Conservation (phyloP, 2,797 vertebrate genomes). For the Ctenosaura bakeri region DNA sequence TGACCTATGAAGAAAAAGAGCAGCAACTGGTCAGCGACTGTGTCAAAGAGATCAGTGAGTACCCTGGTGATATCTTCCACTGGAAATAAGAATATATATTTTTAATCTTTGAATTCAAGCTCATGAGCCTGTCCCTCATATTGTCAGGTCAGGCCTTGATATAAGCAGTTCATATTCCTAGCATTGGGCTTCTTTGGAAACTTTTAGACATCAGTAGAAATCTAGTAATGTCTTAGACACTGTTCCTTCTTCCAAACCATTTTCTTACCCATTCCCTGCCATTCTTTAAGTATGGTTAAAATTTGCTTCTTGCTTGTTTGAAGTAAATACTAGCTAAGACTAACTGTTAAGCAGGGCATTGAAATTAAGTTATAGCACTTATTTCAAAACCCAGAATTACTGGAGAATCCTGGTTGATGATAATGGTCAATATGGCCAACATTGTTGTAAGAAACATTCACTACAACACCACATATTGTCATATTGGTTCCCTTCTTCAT, state of each 20-base stretch:
- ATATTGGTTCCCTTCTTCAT: neutral
- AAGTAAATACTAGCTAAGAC: neutral
- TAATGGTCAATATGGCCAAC: neutral
- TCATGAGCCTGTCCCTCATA: neutral
- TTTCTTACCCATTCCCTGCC: neutral
- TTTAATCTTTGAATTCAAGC: neutral
- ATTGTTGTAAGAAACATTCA: neutral
- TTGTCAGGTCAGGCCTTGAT: neutral
- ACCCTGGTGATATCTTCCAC: constrained; percentile 26
- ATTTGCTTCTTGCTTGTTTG: neutral
- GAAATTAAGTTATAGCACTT: neutral
- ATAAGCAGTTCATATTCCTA: neutral
- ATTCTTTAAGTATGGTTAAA: neutral
- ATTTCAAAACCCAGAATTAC: neutral
- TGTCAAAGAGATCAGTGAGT: constrained; percentile 97
- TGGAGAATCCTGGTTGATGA: neutral
- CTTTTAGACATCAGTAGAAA: neutral
- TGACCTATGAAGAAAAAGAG: constrained; percentile 96
- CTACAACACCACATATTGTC: neutral
- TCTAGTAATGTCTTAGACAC: neutral
- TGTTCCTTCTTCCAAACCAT: neutral
- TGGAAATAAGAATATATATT: neutral
- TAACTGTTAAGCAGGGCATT: neutral
- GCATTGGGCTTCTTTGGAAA: neutral
- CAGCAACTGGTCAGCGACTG: constrained; percentile 96